Percentiles rank a stretch among this genome's conserved stretches.
Evolutionary conservation across 1,140 invertebrate species (phyloP).

Genomic region (Oryzaephilus surinamensis): DNA sequence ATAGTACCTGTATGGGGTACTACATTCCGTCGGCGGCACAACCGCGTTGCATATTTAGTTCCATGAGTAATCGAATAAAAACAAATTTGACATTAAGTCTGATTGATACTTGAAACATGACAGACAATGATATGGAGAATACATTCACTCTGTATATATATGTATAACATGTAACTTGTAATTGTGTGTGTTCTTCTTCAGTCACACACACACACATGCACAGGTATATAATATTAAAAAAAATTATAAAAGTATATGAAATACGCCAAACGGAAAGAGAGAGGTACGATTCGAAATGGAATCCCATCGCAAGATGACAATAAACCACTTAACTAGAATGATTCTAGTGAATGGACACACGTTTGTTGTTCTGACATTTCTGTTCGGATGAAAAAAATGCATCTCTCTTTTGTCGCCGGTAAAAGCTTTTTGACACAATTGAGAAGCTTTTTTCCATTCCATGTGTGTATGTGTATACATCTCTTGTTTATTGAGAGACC

Average conservation of each 20-base stretch:
- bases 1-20: too few relatives aligned
- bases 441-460: conserved; percentile 24
- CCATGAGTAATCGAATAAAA: conserved; percentile 27
- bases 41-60: too few relatives aligned
- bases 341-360: conserved; percentile 34
- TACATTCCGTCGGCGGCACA: too few relatives aligned
- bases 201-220: conserved; percentile 1
- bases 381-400: conserved; percentile 26
- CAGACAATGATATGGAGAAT: conserved; percentile 12
- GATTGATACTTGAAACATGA: conserved; percentile 32
- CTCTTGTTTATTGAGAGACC: conserved; percentile 24
- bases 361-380: conserved; percentile 32
- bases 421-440: conserved; percentile 37
- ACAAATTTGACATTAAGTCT: conserved; percentile 33
- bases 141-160: background rate
- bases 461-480: conserved; percentile 18
- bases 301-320: conserved; percentile 30
- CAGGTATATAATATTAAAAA: conserved; percentile 5
- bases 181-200: too few relatives aligned
- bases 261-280: conserved; percentile 1
- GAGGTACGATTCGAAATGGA: conserved; percentile 16
- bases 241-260: background rate
- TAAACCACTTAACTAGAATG: conserved; percentile 36
- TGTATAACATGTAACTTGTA: background rate
- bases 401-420: conserved; percentile 34